Conservation (phyloP, 1,140 invertebrate species). For the Laupala kohalensis region DNA sequence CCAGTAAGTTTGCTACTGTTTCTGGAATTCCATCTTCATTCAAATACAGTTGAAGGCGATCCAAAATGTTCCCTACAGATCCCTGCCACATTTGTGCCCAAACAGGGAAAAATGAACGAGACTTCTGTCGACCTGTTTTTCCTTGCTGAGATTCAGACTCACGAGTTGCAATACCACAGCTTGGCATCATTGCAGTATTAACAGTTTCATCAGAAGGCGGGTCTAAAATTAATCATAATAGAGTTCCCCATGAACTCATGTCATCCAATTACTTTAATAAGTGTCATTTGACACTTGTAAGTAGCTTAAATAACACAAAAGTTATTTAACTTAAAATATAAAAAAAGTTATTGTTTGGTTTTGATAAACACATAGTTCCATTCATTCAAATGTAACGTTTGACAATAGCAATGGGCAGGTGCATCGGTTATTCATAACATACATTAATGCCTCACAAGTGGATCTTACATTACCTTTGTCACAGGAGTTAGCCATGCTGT, state of each 20-base stretch:
- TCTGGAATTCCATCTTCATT: not conserved
- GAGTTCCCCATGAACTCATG: no score
- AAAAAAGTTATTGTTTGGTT: no score
- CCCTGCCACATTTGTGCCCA: not conserved
- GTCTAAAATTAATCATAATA: no score
- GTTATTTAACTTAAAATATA: no score
- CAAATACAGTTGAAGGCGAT: not conserved
- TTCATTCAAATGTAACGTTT: not conserved
- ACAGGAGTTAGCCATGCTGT: not conserved
- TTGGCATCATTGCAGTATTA: no score
- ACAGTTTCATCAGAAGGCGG: no score
- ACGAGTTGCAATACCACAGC: not conserved
- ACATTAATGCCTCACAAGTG: no score
- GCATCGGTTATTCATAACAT: not conserved
- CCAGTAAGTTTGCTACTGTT: constrained; percentile 11
- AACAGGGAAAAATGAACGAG: not conserved
- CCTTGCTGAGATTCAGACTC: not conserved
- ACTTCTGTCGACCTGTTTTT: not conserved
- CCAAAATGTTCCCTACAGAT: not conserved
- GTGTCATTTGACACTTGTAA: no score
- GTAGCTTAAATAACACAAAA: no score
- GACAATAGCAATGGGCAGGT: not conserved
- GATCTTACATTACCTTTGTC: no score
- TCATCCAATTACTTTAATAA: no score
- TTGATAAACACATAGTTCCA: no score